Base-by-base conservation (phyloP, 2,797 vertebrate species). In the Balearica regulorum region DNA sequence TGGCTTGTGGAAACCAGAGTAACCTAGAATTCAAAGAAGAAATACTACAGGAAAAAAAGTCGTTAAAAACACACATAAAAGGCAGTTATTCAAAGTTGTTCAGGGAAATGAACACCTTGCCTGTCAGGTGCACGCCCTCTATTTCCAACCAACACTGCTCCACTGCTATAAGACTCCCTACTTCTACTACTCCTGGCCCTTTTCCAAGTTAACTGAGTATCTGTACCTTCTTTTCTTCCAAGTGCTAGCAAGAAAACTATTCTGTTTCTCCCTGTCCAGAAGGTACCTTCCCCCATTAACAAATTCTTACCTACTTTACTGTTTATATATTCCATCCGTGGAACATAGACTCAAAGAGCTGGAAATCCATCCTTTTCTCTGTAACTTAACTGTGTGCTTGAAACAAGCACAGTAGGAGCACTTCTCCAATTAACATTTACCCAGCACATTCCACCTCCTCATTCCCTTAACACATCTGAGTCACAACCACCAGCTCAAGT, bases 381-480 rank as follows among this genome's bases (percentile, higher is more conserved):
- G 1, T 16, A 61, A 70, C 70, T 76, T 39, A 18, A 58, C 8
- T 1, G 5, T 57, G 16, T 31, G 70, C 84, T 87, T 85, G 39
- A 77, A 73, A 72, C 11, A 44, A 76, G 75, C 71, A 65, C 87
- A 91, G 79, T 16, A 92, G 79, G 53, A 93, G 25, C 76, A 43
- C 57, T 80, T 83, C 61, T 83, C 75, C 85, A 95, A 89, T 96
- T 94, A 95, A 95, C 94, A 93, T 92, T 93, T 92, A 94, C 19
- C 76, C 71, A 46, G 87, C 61, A 83, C 39, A 95, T 91, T 91
- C 89, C 92, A 89, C 91, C 94, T 87, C 94, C 89, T 94, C 91
- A 78, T 53, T 87, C 68, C 71, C 60, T 71, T 49, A 77, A 60
- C 26, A 31, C 1, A 4, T 83, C 77, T 92, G 88, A 97, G 78